Evolutionary conservation across 2,113 vertebrate species (phyloP).

Genomic region (Prochilodus magdalenae): DNA sequence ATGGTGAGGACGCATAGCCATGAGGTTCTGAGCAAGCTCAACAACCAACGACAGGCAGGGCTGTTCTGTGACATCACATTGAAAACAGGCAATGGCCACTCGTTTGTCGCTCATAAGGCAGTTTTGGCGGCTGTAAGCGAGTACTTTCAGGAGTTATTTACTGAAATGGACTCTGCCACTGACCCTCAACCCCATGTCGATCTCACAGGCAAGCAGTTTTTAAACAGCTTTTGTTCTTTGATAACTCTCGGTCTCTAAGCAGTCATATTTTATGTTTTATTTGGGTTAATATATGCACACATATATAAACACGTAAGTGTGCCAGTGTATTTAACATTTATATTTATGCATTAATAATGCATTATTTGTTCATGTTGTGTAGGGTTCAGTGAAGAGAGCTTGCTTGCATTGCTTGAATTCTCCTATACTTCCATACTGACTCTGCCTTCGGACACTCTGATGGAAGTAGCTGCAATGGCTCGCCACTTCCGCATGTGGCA

Average conservation of each 20-base stretch:
- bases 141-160: conserved; percentile 83
- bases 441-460: conserved; percentile 73
- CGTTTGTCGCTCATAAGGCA: conserved; percentile 78
- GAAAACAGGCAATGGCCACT: conserved; percentile 69
- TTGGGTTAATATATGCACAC: no score
- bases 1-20: conserved; percentile 72
- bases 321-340: no score
- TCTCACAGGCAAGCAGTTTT: conserved; percentile 72
- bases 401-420: conserved; percentile 81
- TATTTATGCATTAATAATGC: conserved; percentile 27
- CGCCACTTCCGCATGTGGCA: conserved; percentile 84
- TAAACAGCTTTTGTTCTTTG: neutral
- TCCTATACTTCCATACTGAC: conserved; percentile 81
- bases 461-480: conserved; percentile 80
- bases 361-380: conserved; percentile 25
- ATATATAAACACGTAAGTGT: no score
- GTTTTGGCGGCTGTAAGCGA: conserved; percentile 83
- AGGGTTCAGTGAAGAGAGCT: conserved; percentile 80
- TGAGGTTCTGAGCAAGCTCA: conserved; percentile 76
- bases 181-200: conserved; percentile 73
- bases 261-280: neutral
- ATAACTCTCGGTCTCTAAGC: neutral
- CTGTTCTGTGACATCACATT: conserved; percentile 83
- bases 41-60: conserved; percentile 78
- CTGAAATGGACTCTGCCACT: conserved; percentile 74